These are phyloP conservation scores for Sebastiscus tertius DNA, from an alignment of 2,797 vertebrate genomes.

Conservation along the genomic window DNA sequence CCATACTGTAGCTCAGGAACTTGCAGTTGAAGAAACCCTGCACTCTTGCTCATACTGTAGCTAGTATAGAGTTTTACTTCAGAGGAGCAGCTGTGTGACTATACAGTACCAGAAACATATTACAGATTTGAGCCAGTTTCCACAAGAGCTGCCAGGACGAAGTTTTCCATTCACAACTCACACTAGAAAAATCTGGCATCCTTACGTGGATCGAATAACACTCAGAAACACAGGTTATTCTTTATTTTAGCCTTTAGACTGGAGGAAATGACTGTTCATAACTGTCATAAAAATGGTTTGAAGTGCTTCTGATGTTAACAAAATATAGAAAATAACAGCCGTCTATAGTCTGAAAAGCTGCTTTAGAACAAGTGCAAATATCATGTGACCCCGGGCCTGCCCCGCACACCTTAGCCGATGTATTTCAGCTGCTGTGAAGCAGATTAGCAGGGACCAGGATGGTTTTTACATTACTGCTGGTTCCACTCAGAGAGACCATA, in stretches of 20 bases:
- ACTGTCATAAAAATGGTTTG: background rate
- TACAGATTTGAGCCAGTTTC: conserved; percentile 43
- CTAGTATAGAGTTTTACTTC: background rate
- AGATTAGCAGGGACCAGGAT: conserved; percentile 62
- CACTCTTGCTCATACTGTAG: background rate
- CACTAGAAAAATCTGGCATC: conserved; percentile 16
- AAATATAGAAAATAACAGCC: background rate
- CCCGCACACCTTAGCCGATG: conserved; percentile 43
- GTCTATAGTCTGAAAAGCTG: background rate
- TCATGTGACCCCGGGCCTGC: conserved; percentile 8
- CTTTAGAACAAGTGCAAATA: conserved; percentile 13
- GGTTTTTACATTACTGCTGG: conserved; percentile 75
- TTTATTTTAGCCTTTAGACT: conserved; percentile 5
- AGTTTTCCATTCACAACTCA: conserved; percentile 47
- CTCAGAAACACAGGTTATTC: conserved; percentile 1
- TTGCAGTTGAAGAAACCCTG: background rate
- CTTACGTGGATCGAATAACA: conserved; percentile 9
- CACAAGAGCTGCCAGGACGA: conserved; percentile 32
- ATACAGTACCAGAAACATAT: conserved; percentile 33
- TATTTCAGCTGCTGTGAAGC: conserved; percentile 57
- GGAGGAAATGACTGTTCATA: background rate
- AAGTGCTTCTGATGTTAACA: background rate
- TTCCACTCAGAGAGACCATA: conserved; percentile 78
- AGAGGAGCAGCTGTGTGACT: conserved; percentile 47
- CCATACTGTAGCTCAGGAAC: conserved; percentile 4